Evolutionary conservation across 2,113 vertebrate species (phyloP), one percentile per base, ranked within the genome.

Genomic region (Poeciliopsis prolifica): DNA sequence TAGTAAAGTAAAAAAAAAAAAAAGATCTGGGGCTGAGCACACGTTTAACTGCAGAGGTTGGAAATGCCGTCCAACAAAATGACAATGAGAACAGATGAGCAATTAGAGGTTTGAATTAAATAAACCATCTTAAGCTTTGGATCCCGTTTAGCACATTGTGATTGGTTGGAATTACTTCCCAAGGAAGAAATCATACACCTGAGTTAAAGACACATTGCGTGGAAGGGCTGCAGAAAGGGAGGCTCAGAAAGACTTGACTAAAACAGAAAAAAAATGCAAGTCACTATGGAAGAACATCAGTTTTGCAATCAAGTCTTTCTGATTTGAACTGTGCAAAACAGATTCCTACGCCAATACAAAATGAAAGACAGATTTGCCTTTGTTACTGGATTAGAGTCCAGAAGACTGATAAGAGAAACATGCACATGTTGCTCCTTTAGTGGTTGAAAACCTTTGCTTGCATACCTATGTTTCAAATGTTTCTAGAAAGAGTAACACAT

Each of bases 61-160:
- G 65, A 78, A 65, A 70, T 68, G 70, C 12, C 70, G 75, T 82
- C 78, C 86, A 90, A 89, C 79, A 94, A 92, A 92, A 92, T 93
- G 89, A 93, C 91, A 92, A 92, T 89, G 88, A 93, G 73, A 89
- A 89, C 54, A 81, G 48, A 26, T 65, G 74, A 82, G 65, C 70
- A n/a, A 19, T 48, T 48, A 48, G 5, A 22, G 7, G 6, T 54
- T 54, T 24, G 19, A 54, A 54, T 54, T n/a, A 6, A n/a, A 58
- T 24, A 54, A 19, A 24, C 17, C 2, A 24, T 58, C 24, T n/a
- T n/a, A n/a, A 58, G 8, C 10, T 22, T n/a, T n/a, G 19, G 17
- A 54, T 54, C 60, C 24, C 17, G 5, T 62, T 63, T 8, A 29
- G 8, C 67, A 19, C 54, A 65, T 61, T 31, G 15, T 68, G n/a